Evolutionary conservation across 2,797 vertebrate genomes (phyloP).

Genomic region (Artibeus lituratus): DNA sequence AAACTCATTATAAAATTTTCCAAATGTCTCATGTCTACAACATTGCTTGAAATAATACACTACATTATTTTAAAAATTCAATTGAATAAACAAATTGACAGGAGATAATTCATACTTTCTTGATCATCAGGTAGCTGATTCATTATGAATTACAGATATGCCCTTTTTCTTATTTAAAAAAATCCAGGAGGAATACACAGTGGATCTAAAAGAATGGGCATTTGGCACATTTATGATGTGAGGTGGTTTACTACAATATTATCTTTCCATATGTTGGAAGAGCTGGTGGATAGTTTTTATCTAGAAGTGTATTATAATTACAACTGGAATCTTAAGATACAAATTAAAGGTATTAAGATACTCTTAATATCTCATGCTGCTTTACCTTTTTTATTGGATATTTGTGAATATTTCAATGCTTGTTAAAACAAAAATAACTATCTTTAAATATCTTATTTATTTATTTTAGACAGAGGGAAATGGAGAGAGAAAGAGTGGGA

Average conservation of each 20-base stretch:
- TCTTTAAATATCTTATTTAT: too few relatives aligned
- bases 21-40: neutral
- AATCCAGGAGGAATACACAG: neutral
- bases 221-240: neutral
- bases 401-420: neutral
- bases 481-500: too few relatives aligned
- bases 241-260: neutral
- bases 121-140: neutral
- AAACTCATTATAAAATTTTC: neutral
- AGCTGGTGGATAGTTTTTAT: neutral
- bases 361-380: neutral
- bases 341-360: neutral
- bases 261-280: neutral
- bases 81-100: neutral
- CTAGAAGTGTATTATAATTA: neutral
- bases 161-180: neutral
- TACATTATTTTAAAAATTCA: neutral
- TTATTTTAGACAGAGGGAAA: too few relatives aligned
- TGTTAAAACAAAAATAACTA: conserved; percentile 26
- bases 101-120: neutral
- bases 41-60: conserved; percentile 8
- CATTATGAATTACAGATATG: neutral
- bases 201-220: neutral
- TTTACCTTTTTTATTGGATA: neutral
- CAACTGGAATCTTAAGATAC: neutral